A percentile compares a stretch with the other conserved stretches of the same genome.
Conservation (phyloP, 1,140 invertebrate species). For the Cyclina sinensis region DNA sequence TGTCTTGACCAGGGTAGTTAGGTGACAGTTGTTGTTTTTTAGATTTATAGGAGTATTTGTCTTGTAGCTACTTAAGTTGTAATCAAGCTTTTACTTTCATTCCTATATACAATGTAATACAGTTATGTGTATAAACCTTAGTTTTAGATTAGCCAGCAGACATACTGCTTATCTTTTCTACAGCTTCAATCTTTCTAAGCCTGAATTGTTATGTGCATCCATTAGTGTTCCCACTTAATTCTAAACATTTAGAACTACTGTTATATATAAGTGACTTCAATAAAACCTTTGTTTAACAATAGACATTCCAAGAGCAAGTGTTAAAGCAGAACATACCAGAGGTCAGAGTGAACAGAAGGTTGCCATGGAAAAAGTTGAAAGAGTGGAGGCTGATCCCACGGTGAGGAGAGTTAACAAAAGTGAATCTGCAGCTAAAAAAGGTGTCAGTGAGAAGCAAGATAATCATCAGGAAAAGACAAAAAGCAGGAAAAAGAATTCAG, state of each 20-base stretch:
- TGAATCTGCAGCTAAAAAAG: background rate
- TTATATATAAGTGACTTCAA: constrained; percentile 7
- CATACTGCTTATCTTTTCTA: too few relatives aligned
- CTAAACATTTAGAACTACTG: too few relatives aligned
- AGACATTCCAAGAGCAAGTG: constrained; percentile 57
- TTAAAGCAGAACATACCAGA: constrained; percentile 28
- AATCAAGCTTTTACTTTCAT: background rate
- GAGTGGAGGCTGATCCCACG: background rate
- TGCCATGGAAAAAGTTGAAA: background rate
- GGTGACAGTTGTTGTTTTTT: constrained; percentile 1
- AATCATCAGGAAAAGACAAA: background rate
- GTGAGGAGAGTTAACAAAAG: background rate
- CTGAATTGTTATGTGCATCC: too few relatives aligned
- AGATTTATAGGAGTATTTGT: background rate
- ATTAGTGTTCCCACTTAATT: background rate
- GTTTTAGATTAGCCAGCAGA: too few relatives aligned
- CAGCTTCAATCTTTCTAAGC: too few relatives aligned
- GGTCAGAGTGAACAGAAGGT: background rate
- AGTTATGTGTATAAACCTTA: too few relatives aligned
- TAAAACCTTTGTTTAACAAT: constrained; percentile 63
- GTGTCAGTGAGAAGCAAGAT: background rate
- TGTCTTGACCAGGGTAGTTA: background rate
- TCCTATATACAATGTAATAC: background rate
- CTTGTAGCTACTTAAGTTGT: background rate
- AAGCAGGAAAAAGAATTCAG: background rate